These are phyloP conservation scores for Arion vulgaris DNA, from an alignment of 1,140 invertebrate species.

Conservation along the genomic window DNA sequence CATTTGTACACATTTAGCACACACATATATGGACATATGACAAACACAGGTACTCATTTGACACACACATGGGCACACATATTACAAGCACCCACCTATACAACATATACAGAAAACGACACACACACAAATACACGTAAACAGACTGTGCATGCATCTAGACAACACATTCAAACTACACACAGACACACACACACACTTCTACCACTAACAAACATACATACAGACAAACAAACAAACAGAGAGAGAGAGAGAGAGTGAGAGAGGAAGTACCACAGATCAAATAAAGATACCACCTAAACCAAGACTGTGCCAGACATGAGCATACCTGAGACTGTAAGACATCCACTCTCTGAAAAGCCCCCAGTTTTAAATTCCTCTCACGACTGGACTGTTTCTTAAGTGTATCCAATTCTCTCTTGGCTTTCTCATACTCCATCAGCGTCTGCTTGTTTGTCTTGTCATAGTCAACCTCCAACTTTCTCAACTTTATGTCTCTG, in stretches of 20 bases:
- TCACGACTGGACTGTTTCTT: conserved; percentile 65
- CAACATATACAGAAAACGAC: background rate
- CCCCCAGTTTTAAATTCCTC: conserved; percentile 65
- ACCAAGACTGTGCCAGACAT: background rate
- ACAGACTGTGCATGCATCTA: too few relatives aligned
- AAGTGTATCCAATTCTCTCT: conserved; percentile 60
- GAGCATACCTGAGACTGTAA: conserved; percentile 62
- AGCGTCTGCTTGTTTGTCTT: conserved; percentile 52
- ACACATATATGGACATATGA: too few relatives aligned
- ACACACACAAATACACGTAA: background rate
- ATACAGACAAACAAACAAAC: too few relatives aligned
- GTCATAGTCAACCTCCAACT: conserved; percentile 63
- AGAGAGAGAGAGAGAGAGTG: too few relatives aligned
- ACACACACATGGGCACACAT: too few relatives aligned
- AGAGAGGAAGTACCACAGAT: too few relatives aligned
- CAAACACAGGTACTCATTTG: too few relatives aligned
- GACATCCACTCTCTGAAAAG: conserved; percentile 68
- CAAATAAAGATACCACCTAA: background rate
- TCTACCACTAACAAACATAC: background rate
- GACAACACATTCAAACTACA: background rate
- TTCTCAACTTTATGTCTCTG: conserved; percentile 59
- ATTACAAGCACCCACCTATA: background rate
- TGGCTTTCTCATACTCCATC: conserved; percentile 60
- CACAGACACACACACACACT: background rate
- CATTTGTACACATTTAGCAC: too few relatives aligned